Evolutionary conservation across 2,113 vertebrate species (phyloP).

Genomic region (Cryptotis parvus): DNA sequence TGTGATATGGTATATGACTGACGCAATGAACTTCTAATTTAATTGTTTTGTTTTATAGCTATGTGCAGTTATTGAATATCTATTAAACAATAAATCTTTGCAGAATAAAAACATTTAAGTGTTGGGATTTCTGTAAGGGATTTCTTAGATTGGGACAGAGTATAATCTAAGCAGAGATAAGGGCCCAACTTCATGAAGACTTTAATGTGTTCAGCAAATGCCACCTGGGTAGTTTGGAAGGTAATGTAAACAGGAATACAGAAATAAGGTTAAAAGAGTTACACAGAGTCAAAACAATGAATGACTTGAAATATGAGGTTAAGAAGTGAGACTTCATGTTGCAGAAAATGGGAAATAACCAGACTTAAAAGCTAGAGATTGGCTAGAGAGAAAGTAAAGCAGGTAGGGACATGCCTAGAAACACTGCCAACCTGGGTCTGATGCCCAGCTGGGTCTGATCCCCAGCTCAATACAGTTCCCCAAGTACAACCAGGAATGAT

Average conservation of each 20-base stretch:
- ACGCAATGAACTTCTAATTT: slow-evolving; percentile 8
- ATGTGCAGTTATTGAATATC: neutral
- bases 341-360: slow-evolving; percentile 1
- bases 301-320: neutral
- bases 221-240: neutral
- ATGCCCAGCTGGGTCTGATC: no score
- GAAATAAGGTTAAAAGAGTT: neutral
- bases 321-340: slow-evolving; percentile 24
- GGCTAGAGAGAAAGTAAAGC: no score
- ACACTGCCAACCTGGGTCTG: no score
- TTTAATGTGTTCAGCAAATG: neutral
- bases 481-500: no score
- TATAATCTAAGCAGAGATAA: slow-evolving; percentile 18
- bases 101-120: slow-evolving; percentile 5
- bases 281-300: neutral
- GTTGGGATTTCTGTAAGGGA: no score
- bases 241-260: neutral
- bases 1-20: neutral
- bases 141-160: neutral
- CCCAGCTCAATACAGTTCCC: no score
- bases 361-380: slow-evolving; percentile 16
- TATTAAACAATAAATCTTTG: neutral
- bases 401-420: no score
- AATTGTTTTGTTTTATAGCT: slow-evolving; percentile 45
- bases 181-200: neutral